These are phyloP conservation scores for Linhomoeus sp. DNA, from an alignment of 2,888 invertebrate species.

Conservation along the genomic window DNA sequence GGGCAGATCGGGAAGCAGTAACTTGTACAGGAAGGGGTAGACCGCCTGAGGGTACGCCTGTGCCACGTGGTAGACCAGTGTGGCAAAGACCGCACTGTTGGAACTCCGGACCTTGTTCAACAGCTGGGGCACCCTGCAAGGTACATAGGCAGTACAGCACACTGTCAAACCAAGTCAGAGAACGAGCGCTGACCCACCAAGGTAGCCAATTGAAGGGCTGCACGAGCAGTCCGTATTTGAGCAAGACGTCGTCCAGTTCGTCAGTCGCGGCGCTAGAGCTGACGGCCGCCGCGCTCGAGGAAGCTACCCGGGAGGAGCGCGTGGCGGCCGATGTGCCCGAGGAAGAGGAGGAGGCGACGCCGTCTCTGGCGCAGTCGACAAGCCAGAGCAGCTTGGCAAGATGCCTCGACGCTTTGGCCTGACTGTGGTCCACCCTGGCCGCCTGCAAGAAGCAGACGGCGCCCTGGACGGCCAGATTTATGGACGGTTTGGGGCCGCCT, in stretches of 20 bases:
- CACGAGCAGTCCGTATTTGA: constrained; percentile 10
- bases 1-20: no score
- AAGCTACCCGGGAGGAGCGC: background rate
- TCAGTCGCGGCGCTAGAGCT: background rate
- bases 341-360: background rate
- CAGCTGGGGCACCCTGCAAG: constrained; percentile 12
- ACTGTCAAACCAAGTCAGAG: background rate
- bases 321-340: background rate
- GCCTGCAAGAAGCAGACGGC: constrained; percentile 15
- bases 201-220: constrained; percentile 18
- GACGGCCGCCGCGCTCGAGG: background rate
- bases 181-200: constrained; percentile 9
- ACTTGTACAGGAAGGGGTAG: background rate
- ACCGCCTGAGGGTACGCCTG: constrained; percentile 3
- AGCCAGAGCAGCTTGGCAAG: constrained; percentile 9
- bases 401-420: constrained; percentile 14
- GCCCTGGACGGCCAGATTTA: constrained; percentile 10
- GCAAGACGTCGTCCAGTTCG: constrained; percentile 11
- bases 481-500: constrained; percentile 7
- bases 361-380: no score
- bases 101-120: constrained; percentile 7
- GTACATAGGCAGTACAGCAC: background rate
- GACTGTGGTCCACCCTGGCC: constrained; percentile 11
- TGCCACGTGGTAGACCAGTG: constrained; percentile 1
- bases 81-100: background rate